Conservation (phyloP, 2,888 invertebrate species). For the Amiota minor region DNA sequence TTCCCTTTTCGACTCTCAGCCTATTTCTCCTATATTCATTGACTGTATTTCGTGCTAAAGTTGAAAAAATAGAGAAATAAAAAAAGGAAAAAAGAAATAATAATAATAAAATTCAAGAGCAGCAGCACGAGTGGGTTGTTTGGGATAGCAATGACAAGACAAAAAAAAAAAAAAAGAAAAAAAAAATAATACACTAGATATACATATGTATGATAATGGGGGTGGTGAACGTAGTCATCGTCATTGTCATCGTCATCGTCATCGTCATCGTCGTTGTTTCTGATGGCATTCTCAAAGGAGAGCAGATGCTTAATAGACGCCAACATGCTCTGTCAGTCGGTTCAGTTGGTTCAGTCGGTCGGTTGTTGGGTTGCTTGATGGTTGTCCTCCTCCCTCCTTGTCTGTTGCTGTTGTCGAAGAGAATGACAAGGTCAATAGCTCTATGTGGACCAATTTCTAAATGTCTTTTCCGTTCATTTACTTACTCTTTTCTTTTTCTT, state of each 20-base stretch:
- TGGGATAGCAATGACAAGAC: background rate
- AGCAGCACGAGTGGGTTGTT: background rate
- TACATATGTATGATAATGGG: background rate
- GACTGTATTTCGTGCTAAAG: conserved; percentile 2
- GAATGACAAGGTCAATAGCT: conserved; percentile 54
- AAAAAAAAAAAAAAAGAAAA: too few species aligned
- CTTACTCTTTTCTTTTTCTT: background rate
- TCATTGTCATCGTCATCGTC: too few species aligned
- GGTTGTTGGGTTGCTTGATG: too few species aligned
- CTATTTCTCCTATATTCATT: conserved; percentile 3
- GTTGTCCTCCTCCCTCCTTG: conserved; percentile 7
- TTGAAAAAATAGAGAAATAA: conserved; percentile 1
- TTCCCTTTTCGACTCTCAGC: background rate
- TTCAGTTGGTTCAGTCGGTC: too few species aligned
- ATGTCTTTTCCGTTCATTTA: background rate
- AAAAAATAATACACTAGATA: conserved; percentile 3
- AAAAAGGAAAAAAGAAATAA: background rate
- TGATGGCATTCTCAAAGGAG: background rate
- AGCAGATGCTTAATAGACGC: conserved; percentile 3
- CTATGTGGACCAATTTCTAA: conserved; percentile 49
- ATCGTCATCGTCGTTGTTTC: too few species aligned
- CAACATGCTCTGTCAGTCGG: background rate
- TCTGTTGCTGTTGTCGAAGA: conserved; percentile 16
- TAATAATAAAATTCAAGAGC: too few species aligned
- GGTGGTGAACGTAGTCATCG: background rate